Conservation (phyloP, 2,888 invertebrate species). For the Mythimna albipuncta region DNA sequence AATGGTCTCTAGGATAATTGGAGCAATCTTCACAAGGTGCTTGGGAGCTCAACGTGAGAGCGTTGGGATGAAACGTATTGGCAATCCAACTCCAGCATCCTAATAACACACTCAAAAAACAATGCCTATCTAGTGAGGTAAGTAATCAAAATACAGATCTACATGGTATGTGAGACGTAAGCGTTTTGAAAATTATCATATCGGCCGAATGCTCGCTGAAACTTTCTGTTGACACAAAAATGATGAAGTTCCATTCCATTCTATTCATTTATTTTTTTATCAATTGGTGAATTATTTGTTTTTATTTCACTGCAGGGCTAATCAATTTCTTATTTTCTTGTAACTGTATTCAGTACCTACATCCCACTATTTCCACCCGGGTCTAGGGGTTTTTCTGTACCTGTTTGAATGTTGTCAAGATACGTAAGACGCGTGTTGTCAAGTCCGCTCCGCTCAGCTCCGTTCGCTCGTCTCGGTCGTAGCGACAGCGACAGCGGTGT, state of each 20-base stretch:
- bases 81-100: not conserved
- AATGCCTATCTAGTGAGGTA: not conserved
- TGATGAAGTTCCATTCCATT: too few species aligned
- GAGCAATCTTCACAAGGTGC: not conserved
- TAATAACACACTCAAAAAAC: not conserved
- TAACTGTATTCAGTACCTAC: too few species aligned
- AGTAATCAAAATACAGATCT: not conserved
- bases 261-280: too few species aligned
- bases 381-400: not conserved
- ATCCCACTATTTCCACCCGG: too few species aligned
- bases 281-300: too few species aligned
- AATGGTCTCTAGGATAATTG: conserved; percentile 1
- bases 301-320: too few species aligned
- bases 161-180: too few species aligned
- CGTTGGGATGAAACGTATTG: not conserved
- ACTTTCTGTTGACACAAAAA: too few species aligned
- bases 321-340: too few species aligned
- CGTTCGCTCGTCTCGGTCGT: not conserved
- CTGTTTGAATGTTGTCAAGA: not conserved
- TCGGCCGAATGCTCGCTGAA: too few species aligned
- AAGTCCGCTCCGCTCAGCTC: conserved; percentile 8
- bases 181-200: too few species aligned
- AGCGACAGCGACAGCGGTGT: conserved; percentile 35
- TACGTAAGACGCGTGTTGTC: conserved; percentile 22
- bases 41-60: not conserved